Percentiles rank a stretch among this genome's conserved stretches.
These are phyloP conservation scores for Fringilla coelebs DNA, from an alignment of 2,797 vertebrate genomes.

Conservation along the genomic window DNA sequence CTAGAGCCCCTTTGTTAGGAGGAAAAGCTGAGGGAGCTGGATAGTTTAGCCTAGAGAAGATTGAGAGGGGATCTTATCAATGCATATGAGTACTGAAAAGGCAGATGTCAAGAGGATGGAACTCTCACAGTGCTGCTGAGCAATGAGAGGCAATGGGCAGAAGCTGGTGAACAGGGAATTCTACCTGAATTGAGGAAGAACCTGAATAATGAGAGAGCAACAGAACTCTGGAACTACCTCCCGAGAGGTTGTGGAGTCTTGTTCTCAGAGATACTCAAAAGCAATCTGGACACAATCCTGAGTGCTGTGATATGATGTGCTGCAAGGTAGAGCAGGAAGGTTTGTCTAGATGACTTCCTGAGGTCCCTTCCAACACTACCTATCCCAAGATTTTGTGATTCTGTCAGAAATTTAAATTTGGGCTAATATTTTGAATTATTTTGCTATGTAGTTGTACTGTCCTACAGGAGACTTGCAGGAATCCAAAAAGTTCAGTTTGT, in stretches of 20 bases:
- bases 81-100: not conserved
- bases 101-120: not conserved
- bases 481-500: not conserved
- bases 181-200: not conserved
- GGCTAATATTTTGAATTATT: not conserved
- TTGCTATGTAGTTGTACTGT: not conserved
- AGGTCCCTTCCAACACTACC: not conserved
- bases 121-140: not conserved
- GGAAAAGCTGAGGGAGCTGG: not conserved
- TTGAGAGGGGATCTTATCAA: not conserved
- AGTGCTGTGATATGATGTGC: too few species aligned
- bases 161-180: not conserved
- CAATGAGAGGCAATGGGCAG: not conserved
- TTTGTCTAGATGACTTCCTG: not conserved
- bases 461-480: not conserved
- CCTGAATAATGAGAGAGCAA: too few species aligned
- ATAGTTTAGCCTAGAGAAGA: not conserved
- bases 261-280: not conserved
- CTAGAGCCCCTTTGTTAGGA: not conserved
- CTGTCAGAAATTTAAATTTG: not conserved
- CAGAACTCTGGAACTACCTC: not conserved
- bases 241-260: not conserved
- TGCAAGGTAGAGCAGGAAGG: not conserved
- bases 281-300: not conserved
- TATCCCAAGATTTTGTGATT: not conserved